Evolutionary conservation across 2,888 invertebrate genomes (phyloP), one percentile per base, ranked within the genome.

Genomic region (Campaea margaritaria): DNA sequence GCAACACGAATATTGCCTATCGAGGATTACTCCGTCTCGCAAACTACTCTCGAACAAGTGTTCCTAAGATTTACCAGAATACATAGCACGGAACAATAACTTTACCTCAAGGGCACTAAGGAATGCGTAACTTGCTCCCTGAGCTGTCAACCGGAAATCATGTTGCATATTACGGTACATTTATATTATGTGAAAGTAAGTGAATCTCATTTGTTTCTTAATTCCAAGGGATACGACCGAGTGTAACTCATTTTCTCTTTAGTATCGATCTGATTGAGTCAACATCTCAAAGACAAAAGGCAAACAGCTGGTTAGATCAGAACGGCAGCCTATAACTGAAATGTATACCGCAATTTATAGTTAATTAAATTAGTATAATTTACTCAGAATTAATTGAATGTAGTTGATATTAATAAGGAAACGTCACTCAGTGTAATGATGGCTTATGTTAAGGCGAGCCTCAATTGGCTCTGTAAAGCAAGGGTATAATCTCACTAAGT

Each of bases 31-130:
- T 95, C 95, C 9, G 94, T 97, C 14, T 95, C 95, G 42, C 96
- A 97, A 83, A 96, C 96, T 0, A 95, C 96, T 0, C 89, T 97
- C 45, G 97, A 97, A 79, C 96, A 97, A 86, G 95, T 97, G 55
- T 95, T 96, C 78, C 84, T 96, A 27, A 89, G 93, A 56, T 95
- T 95, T 74, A 95, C 95, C 5, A 79, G 85, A 56, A 54, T 79
- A 52, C 83, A 86, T 43, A 79, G 58, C 52, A 58, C 31, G 15
- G 50, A 64, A 13, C 54, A 61, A 43, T 59, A 45, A 53, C 0
- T 34, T 38, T 2, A 12, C 7, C 21, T 1, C 7, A 21, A 43
- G n/a, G 43, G 21, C 12, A 43, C 21, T 21, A 43, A 21, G 43
- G 21, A 43, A 12, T 16, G n/a, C n/a, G 31, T 7, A 31, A 36